These are phyloP conservation scores for Achroia grisella DNA, from an alignment of 1,140 invertebrate genomes.

Conservation along the genomic window DNA sequence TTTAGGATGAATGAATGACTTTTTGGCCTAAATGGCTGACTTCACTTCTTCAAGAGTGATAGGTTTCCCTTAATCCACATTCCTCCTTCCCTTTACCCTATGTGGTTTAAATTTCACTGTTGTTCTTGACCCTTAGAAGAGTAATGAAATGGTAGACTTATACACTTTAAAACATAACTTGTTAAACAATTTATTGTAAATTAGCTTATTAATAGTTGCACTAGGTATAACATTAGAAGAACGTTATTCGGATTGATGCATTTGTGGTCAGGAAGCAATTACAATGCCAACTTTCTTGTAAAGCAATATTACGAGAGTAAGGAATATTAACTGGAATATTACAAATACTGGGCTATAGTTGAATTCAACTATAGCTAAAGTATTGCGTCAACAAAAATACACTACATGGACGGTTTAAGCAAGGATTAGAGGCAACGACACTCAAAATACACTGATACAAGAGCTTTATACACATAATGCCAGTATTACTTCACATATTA, in stretches of 20 bases:
- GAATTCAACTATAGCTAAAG: no score
- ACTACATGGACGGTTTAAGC: no score
- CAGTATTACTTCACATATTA: constrained; percentile 16
- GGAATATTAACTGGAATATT: no score
- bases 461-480: constrained; percentile 37
- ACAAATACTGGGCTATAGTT: no score
- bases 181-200: constrained; percentile 40
- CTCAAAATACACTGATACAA: constrained; percentile 29
- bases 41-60: constrained; percentile 17
- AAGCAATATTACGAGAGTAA: no score
- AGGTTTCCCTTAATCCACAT: constrained; percentile 16
- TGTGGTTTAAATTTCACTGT: constrained; percentile 26
- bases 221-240: constrained; percentile 27
- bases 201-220: constrained; percentile 43
- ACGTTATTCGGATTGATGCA: no score
- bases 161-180: constrained; percentile 30
- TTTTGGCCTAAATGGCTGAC: constrained; percentile 52
- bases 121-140: constrained; percentile 28
- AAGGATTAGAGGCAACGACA: constrained; percentile 36
- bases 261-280: no score
- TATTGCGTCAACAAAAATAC: no score
- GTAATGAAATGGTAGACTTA: constrained; percentile 24
- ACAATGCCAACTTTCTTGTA: no score
- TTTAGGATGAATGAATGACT: constrained; percentile 46
- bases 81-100: constrained; percentile 12